A percentile compares a stretch with the other conserved stretches of the same genome.
These are phyloP conservation scores for Tarsius wallacei DNA, from an alignment of 2,797 vertebrate species.

Conservation along the genomic window DNA sequence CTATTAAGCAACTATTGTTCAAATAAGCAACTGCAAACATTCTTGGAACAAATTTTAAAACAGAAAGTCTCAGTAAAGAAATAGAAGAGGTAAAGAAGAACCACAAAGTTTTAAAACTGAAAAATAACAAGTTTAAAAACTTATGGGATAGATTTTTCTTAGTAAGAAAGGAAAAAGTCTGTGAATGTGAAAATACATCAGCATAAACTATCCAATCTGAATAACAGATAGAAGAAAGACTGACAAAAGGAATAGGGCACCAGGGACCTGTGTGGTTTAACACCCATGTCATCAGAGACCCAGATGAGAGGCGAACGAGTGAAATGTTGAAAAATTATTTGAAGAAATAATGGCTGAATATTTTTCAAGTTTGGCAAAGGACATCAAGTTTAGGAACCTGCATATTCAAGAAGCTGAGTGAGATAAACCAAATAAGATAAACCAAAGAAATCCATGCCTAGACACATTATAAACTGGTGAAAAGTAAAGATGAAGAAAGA, in stretches of 20 bases:
- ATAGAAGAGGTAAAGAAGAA: not conserved
- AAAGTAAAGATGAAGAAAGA: slow-evolving; percentile 62
- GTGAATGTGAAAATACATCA: not conserved
- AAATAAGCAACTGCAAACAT: slow-evolving; percentile 1
- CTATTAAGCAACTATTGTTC: not conserved
- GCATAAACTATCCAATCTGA: slow-evolving; percentile 24
- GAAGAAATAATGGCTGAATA: slow-evolving; percentile 32
- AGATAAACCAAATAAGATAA: slow-evolving; percentile 7
- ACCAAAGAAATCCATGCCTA: slow-evolving; percentile 52
- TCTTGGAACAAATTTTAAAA: slow-evolving; percentile 13
- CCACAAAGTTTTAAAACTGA: not conserved
- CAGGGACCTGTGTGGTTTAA: not conserved
- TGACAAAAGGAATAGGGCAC: not conserved
- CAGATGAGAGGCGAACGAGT: slow-evolving; percentile 30
- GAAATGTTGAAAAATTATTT: slow-evolving; percentile 20
- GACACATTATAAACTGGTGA: slow-evolving; percentile 1
- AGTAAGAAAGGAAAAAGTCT: not conserved
- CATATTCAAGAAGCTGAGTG: slow-evolving; percentile 55
- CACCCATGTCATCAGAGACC: slow-evolving; percentile 21
- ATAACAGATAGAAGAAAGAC: slow-evolving; percentile 1
- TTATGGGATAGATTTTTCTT: not conserved
- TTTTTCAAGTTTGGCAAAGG: slow-evolving; percentile 1
- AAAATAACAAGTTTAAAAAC: slow-evolving; percentile 44
- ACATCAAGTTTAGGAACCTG: not conserved
- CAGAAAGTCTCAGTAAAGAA: not conserved